Evolutionary conservation across 92 coral and sea anemone species (phyloP).

Genomic region (Isaurus tuberculatus): DNA sequence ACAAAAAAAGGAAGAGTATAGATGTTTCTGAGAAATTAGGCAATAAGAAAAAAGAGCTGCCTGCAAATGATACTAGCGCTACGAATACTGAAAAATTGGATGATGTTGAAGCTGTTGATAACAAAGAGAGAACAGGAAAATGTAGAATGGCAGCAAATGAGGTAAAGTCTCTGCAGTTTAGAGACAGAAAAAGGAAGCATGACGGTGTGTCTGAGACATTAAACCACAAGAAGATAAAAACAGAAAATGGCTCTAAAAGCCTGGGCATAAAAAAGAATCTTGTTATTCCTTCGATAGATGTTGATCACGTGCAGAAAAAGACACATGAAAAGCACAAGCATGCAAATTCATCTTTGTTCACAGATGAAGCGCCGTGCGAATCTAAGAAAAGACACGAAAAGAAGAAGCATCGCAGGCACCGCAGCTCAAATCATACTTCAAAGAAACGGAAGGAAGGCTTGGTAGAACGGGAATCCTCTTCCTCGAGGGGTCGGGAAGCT

Average conservation of each 20-base stretch:
- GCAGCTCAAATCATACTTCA: background rate
- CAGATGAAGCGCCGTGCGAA: background rate
- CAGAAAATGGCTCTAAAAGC: background rate
- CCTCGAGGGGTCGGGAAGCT: background rate
- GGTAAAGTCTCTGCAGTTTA: background rate
- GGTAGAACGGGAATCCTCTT: background rate
- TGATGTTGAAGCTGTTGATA: background rate
- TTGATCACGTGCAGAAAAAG: background rate
- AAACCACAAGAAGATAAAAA: conserved; percentile 1
- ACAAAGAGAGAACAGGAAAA: background rate
- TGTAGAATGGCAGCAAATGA: background rate
- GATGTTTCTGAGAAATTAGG: background rate
- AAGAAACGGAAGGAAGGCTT: background rate
- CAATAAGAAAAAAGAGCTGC: background rate
- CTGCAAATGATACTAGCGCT: background rate
- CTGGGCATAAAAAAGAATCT: background rate
- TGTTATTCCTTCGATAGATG: background rate
- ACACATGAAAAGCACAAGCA: background rate
- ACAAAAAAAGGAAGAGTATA: conserved; percentile 14
- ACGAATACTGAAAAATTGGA: background rate
- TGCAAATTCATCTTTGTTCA: background rate
- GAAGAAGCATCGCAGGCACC: conserved; percentile 14
- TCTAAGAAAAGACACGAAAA: background rate
- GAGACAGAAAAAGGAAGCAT: conserved; percentile 20
- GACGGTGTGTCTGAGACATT: background rate